phyloP scores from a whole-genome alignment of 2,888 invertebrate genomes.

The Iselma pallidipennis region DNA sequence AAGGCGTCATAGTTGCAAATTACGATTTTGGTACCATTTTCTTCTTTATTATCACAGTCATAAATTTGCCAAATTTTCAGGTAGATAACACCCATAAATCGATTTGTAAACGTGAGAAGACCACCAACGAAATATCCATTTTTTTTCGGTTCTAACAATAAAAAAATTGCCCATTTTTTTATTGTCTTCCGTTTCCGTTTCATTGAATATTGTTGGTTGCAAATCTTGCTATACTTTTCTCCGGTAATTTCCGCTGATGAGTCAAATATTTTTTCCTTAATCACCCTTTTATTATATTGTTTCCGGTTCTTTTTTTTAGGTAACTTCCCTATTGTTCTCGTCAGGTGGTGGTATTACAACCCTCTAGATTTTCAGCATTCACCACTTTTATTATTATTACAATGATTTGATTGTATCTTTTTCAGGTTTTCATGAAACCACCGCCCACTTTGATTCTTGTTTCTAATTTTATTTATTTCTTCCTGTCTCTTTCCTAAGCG shows the following conservation, averaged over 20 bases:
- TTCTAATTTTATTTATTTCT: slow-evolving; percentile 46
- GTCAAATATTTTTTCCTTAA: too few species aligned
- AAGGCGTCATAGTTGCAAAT: too few species aligned
- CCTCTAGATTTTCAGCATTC: too few species aligned
- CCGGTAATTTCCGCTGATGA: not conserved
- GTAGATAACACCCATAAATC: not conserved
- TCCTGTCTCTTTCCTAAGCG: slow-evolving; percentile 42
- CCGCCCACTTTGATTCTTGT: slow-evolving; percentile 42
- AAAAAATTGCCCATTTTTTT: not conserved
- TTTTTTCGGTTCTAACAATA: not conserved
- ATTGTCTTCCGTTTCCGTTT: not conserved
- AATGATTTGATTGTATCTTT: slow-evolving; percentile 29
- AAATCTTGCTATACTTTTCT: not conserved
- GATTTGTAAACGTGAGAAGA: not conserved
- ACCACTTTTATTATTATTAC: too few species aligned
- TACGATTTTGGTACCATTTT: too few species aligned
- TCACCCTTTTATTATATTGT: too few species aligned
- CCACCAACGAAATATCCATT: too few species aligned
- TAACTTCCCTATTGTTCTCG: too few species aligned
- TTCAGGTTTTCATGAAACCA: slow-evolving; percentile 39
- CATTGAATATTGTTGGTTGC: not conserved
- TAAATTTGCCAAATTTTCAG: not conserved
- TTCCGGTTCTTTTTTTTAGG: too few species aligned
- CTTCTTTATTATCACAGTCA: not conserved
- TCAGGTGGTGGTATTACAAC: too few species aligned